Base-by-base conservation (phyloP, 2,113 vertebrate species). In the Lathamus discolor region DNA sequence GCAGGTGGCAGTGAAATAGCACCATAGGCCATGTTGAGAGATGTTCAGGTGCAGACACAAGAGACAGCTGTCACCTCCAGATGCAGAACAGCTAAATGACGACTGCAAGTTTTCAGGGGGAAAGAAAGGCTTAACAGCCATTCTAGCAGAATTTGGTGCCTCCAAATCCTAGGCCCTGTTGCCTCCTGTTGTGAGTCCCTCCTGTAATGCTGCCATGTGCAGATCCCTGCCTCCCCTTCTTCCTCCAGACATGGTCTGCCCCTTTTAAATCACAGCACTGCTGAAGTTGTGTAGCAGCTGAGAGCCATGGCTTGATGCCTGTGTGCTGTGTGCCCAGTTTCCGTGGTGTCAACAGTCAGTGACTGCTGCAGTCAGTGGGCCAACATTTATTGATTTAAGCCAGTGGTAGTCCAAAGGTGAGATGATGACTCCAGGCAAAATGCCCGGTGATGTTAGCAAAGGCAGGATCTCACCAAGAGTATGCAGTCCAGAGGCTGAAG, bases 191-290 rank as follows among this genome's bases (percentile, higher is more conserved):
- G 70, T 9, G 15, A n/a, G 62, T 92, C 13, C 62, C 14, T 75
- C 37, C 17, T 46, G 20, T 23, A 59, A 59, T 59, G 55, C 55
- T 59, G 20, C 33, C 0, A 7, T 13, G 11, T 59, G n/a, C 29
- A 68, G 31, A 25, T 74, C 61, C 23, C 43, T 68, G 46, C 59
- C 18, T 78, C 15, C 13, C 18, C 11, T 62, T 7, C 18, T 84
- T 17, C 28, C 5, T 2, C 0, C 5, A 67, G 20, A 41, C 3
- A 0, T 10, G 44, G 4, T 66, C 41, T 69, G 77, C 33, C 15
- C 19, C 4, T 33, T 75, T 33, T 68, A 43, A 83, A 61, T 81
- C 44, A 29, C 33, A 64, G 44, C 23, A 35, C 23, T 3, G 2
- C 49, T 83, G 35, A 49, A 1, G 2, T 69, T 77, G 17, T 23